Percentiles rank a stretch among this genome's conserved stretches.
These are phyloP conservation scores for Pantherophis vulpinus DNA, from an alignment of 2,797 vertebrate species.

Conservation along the genomic window DNA sequence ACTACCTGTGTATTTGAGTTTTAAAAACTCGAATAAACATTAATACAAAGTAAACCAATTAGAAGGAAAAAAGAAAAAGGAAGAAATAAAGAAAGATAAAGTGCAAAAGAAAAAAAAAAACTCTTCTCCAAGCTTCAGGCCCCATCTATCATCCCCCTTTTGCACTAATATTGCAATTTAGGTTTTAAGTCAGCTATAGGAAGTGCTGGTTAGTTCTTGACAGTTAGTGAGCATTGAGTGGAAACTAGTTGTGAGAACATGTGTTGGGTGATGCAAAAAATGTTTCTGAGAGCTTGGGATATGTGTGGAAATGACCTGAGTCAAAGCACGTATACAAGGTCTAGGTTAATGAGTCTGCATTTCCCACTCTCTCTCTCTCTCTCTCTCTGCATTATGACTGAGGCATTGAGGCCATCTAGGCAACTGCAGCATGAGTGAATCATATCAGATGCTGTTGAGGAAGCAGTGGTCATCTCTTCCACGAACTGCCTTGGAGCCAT, in stretches of 20 bases:
- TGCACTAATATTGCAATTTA: background rate
- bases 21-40: background rate
- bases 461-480: slow-evolving; percentile 35
- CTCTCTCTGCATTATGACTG: slow-evolving; percentile 23
- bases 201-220: background rate
- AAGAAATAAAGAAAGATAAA: background rate
- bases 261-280: background rate
- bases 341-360: background rate
- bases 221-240: background rate
- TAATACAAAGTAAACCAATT: background rate
- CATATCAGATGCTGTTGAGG: slow-evolving; percentile 44
- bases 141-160: background rate
- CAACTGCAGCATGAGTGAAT: slow-evolving; percentile 50
- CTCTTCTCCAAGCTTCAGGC: background rate
- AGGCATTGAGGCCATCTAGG: slow-evolving; percentile 23
- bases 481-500: slow-evolving; percentile 51
- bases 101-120: background rate
- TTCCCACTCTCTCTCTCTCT: no score
- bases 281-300: background rate
- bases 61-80: background rate
- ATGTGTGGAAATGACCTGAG: background rate
- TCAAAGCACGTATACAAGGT: background rate
- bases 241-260: background rate
- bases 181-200: background rate
- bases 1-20: background rate